Evolutionary conservation across 2,113 vertebrate species (phyloP).

Genomic region (Aphyosemion australe): DNA sequence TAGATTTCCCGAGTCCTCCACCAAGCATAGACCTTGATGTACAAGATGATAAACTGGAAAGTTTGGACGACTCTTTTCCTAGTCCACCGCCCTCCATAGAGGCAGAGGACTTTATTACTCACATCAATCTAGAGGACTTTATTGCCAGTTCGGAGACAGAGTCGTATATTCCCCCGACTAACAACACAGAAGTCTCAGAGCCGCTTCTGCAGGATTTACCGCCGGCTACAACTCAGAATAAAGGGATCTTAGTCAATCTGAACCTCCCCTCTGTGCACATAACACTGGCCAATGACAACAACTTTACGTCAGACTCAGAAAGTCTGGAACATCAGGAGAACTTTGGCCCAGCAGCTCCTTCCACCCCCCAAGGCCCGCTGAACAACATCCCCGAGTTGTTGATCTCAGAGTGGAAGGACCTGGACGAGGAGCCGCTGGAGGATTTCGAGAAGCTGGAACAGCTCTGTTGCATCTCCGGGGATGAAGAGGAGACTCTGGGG

Average conservation of each 20-base stretch:
- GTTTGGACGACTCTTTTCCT: conserved; percentile 76
- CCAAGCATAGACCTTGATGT: conserved; percentile 73
- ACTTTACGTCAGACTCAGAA: conserved; percentile 39
- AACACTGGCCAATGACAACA: conserved; percentile 47
- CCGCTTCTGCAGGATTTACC: conserved; percentile 18
- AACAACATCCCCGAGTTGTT: conserved; percentile 78
- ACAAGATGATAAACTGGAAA: conserved; percentile 75
- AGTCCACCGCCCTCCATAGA: conserved; percentile 72
- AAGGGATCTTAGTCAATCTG: conserved; percentile 74
- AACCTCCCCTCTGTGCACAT: conserved; percentile 59
- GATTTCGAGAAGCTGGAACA: conserved; percentile 84
- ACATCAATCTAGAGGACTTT: conserved; percentile 68
- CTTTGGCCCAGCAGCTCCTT: conserved; percentile 36
- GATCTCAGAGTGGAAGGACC: conserved; percentile 83
- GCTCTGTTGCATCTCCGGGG: conserved; percentile 80
- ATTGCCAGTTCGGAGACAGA: conserved; percentile 48
- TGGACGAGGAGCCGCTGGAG: conserved; percentile 81
- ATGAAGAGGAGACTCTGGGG: conserved; percentile 77
- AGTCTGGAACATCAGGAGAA: conserved; percentile 48
- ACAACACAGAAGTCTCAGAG: conserved; percentile 37
- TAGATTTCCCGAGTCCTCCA: conserved; percentile 77
- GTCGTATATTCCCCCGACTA: conserved; percentile 35
- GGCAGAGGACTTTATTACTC: conserved; percentile 63
- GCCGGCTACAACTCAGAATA: conserved; percentile 61
- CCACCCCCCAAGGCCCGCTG: conserved; percentile 58